Conservation (phyloP, 1,140 invertebrate genomes). For the Aphaenogaster floridana region DNA sequence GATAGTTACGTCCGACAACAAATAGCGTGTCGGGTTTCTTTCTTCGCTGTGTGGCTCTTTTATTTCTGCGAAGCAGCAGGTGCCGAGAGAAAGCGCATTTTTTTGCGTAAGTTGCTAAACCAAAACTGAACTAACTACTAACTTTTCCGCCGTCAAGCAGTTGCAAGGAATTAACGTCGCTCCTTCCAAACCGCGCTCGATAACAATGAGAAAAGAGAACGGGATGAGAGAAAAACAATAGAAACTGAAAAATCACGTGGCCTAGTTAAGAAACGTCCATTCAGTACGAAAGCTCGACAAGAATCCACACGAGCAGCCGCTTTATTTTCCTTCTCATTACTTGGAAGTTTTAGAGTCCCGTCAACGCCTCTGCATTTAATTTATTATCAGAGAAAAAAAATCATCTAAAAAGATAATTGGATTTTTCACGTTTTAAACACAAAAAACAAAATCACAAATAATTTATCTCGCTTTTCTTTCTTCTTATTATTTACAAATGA, state of each 20-base stretch:
- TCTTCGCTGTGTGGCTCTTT: slow-evolving; percentile 1
- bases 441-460: slow-evolving; percentile 37
- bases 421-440: slow-evolving; percentile 16
- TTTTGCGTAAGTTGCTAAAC: slow-evolving; percentile 55
- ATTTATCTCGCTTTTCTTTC: background rate
- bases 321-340: slow-evolving; percentile 54
- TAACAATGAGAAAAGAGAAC: slow-evolving; percentile 18
- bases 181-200: slow-evolving; percentile 18
- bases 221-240: slow-evolving; percentile 57
- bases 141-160: slow-evolving; percentile 54
- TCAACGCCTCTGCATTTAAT: slow-evolving; percentile 32
- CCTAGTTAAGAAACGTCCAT: slow-evolving; percentile 49
- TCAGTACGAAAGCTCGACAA: slow-evolving; percentile 39
- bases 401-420: slow-evolving; percentile 15
- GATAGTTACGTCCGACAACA: slow-evolving; percentile 45
- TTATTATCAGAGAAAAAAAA: slow-evolving; percentile 6
- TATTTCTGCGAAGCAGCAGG: slow-evolving; percentile 26
- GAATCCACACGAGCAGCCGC: slow-evolving; percentile 10
- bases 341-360: slow-evolving; percentile 10
- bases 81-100: slow-evolving; percentile 36
- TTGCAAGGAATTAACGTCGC: slow-evolving; percentile 63
- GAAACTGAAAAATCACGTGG: slow-evolving; percentile 60
- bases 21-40: slow-evolving; percentile 28
- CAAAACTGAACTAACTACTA: slow-evolving; percentile 62
- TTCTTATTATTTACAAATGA: background rate